Percentiles rank a stretch among this genome's conserved stretches.
These are phyloP conservation scores for Andrena minutula DNA, from an alignment of 2,888 invertebrate species.

Conservation along the genomic window DNA sequence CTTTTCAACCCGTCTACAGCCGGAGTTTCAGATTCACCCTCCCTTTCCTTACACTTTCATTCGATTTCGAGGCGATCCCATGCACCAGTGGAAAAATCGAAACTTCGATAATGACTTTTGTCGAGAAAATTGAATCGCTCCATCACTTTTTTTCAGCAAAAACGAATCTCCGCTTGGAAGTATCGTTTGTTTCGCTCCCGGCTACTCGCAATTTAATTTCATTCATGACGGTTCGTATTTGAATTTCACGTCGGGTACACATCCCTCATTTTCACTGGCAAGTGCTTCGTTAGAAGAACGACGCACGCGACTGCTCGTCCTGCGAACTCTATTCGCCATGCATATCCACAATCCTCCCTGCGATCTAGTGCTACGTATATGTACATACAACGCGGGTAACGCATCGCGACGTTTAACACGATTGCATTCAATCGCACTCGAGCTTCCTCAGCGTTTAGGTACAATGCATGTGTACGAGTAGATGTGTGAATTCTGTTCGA, in stretches of 20 bases:
- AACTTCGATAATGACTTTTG: conserved; percentile 42
- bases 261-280: not conserved
- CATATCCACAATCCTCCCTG: conserved; percentile 43
- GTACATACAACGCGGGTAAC: not conserved
- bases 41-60: conserved; percentile 45
- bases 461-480: not conserved
- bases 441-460: not conserved
- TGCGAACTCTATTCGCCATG: conserved; percentile 36
- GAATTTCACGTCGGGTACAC: conserved; percentile 6
- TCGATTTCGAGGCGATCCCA: conserved; percentile 22
- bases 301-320: conserved; percentile 18
- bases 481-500: not conserved
- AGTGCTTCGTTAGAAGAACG: not conserved
- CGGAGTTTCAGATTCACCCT: conserved; percentile 21
- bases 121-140: conserved; percentile 21
- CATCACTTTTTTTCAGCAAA: not conserved
- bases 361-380: not conserved
- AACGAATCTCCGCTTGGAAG: not conserved
- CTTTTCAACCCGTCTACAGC: conserved; percentile 36
- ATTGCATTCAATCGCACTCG: not conserved
- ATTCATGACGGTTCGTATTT: not conserved
- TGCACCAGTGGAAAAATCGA: conserved; percentile 20
- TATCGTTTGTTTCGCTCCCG: conserved; percentile 3
- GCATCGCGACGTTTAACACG: conserved; percentile 4
- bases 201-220: not conserved